Evolutionary conservation across 1,140 invertebrate species (phyloP), one percentile per base, ranked within the genome.

Genomic region (Aphelenchoides besseyi): DNA sequence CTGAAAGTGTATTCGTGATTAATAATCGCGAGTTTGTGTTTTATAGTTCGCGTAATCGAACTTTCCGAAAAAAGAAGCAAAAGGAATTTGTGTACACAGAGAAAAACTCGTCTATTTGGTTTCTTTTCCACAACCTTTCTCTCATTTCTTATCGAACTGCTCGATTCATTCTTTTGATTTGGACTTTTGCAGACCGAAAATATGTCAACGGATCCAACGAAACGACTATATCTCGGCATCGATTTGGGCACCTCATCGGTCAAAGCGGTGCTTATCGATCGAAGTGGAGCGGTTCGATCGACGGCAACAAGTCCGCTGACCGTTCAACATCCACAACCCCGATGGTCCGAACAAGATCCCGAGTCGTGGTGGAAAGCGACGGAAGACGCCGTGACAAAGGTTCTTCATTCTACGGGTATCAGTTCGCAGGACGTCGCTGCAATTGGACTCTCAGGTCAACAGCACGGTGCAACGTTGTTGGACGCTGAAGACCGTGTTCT

Each of bases 221-320:
- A 48, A 48, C 12, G 41, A 12, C 23, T 73, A 41, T 73, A 61
- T 68, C 26, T 73, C 1, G 72, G 72, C 64, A 74, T 73, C 29
- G 72, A 73, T 37, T 64, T 73, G 1, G 72, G 72, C 5, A 73
- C 72, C 0, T 73, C 72, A 8, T 72, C 9, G n/a, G 72, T 73
- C n/a, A 73, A 73, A 41, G 28, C 33, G 2, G 23, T 73, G 2
- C 72, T 75, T 16, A 70, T 73, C 2, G 67, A 37, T 32, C 5
- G n/a, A 2, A n/a, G 55, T 2, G 35, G 55, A 16, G 18, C 48
- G 23, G 71, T 73, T 1, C 1, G 73, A 28, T 72, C 8, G 0
- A 37, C 70, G 2, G 59, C 55, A 9, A 30, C 52, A 26, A 23
- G 23, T 12, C 52, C 48, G 1, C 41, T 73, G 23, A 48, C 29